Conservation (phyloP, 2,797 vertebrate species). For the Euphonia xanthogaster region DNA sequence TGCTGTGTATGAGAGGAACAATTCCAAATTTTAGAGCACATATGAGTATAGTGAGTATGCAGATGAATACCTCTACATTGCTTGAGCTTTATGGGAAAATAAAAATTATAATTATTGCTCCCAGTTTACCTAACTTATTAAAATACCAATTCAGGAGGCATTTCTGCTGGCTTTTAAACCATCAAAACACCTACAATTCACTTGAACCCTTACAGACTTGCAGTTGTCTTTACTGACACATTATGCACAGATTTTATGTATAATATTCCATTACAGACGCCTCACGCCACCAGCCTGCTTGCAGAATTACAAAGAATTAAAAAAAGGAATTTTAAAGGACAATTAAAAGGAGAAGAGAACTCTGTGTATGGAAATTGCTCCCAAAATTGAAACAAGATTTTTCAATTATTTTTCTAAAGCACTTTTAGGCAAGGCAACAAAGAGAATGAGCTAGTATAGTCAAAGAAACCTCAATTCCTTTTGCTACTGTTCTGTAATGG, state of each 20-base stretch:
- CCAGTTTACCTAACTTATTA: not conserved
- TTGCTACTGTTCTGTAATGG: not conserved
- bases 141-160: not conserved
- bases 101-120: not conserved
- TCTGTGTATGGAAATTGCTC: rapidly evolving
- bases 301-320: slow-evolving; percentile 17
- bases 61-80: not conserved
- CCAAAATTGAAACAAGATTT: not conserved
- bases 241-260: slow-evolving; percentile 20
- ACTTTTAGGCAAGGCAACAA: not conserved
- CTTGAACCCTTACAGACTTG: not conserved
- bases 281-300: not conserved
- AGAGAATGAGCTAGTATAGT: not conserved
- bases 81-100: not conserved
- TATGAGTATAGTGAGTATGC: not conserved
- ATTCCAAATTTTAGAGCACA: not conserved
- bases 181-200: not conserved
- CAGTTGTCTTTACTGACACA: not conserved
- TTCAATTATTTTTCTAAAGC: not conserved
- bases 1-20: not conserved
- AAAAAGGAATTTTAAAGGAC: slow-evolving; percentile 23
- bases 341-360: not conserved
- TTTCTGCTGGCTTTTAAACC: not conserved
- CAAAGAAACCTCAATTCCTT: not conserved
- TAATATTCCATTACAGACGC: not conserved